phyloP scores from a whole-genome alignment of 2,113 vertebrate species.

The Cyanoramphus novaezelandiae region DNA sequence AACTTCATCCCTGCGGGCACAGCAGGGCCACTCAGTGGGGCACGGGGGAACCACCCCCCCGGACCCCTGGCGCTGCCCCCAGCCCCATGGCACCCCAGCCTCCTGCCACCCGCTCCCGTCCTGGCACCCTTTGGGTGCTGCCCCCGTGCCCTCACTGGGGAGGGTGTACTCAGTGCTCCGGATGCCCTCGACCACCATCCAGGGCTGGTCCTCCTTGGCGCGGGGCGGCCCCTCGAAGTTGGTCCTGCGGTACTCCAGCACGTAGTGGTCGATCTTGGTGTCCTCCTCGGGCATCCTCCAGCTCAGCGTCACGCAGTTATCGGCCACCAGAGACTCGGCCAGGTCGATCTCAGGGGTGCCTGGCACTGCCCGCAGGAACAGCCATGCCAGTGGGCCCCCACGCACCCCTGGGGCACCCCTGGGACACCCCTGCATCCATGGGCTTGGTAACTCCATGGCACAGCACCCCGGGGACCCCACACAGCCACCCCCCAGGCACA shows the following conservation, averaged over 20 bases:
- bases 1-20: conserved; percentile 80
- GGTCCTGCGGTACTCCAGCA: conserved; percentile 88
- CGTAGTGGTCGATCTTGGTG: conserved; percentile 92
- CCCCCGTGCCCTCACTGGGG: conserved; percentile 68
- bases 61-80: not conserved
- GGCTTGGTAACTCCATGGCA: rapidly evolving
- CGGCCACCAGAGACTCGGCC: conserved; percentile 88
- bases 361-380: conserved; percentile 77
- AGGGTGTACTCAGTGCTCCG: conserved; percentile 84
- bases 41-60: rapidly evolving
- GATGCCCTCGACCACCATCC: conserved; percentile 96
- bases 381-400: not conserved
- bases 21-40: rapidly evolving
- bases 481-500: not conserved
- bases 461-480: not conserved
- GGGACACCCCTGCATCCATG: rapidly evolving
- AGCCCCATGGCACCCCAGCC: not conserved
- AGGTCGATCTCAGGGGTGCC: conserved; percentile 88
- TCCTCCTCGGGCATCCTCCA: conserved; percentile 88
- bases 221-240: conserved; percentile 92
- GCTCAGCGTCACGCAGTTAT: conserved; percentile 86
- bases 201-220: conserved; percentile 91
- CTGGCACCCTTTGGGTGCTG: not conserved
- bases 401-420: rapidly evolving
- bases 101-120: not conserved